phyloP scores from a whole-genome alignment of 2,113 vertebrate species.

The Felis catus region F.catus_Fca126_mat1.0 CM031420.1:153989001-153989500 shows the following conservation, averaged over 20 bases:
- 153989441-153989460: neutral
- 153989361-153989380: neutral
- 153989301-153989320: neutral
- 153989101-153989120: conserved; percentile 64
- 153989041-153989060: neutral
- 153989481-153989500: neutral
- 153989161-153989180: conserved; percentile 61
- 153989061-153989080: neutral
- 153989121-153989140: conserved; percentile 46
- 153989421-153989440: neutral
- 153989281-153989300: neutral
- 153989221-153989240: neutral
- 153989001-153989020: conserved; percentile 17
- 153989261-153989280: neutral
- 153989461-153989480: neutral
- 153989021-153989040: neutral
- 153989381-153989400: neutral
- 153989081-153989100: neutral
- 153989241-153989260: neutral
- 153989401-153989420: neutral
- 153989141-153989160: conserved; percentile 53
- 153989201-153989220: conserved; percentile 55
- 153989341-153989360: neutral
- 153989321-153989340: neutral
- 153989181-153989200: conserved; percentile 29